Conservation (phyloP, 2,888 invertebrate species). For the Agelastica alni region DNA sequence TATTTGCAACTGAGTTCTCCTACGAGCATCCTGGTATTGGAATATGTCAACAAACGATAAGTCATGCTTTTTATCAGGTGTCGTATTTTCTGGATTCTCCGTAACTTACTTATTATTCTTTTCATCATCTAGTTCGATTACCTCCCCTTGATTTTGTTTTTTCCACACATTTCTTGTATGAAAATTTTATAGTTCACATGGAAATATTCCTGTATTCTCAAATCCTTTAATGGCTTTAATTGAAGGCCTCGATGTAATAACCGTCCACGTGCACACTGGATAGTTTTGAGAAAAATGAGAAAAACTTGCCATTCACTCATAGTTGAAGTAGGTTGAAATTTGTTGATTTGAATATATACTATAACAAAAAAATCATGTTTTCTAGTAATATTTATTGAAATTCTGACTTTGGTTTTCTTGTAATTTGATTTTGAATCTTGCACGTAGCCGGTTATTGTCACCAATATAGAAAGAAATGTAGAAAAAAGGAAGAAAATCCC, state of each 20-base stretch:
- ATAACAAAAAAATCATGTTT: not conserved
- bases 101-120: not conserved
- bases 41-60: not conserved
- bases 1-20: not conserved
- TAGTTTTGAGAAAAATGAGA: conserved; percentile 3
- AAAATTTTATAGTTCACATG: conserved; percentile 9
- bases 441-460: not conserved
- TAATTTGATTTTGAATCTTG: not conserved
- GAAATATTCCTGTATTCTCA: conserved; percentile 14
- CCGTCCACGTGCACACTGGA: not conserved
- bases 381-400: not conserved
- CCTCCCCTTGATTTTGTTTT: not conserved
- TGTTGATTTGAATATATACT: not conserved
- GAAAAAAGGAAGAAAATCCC: not conserved
- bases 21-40: not conserved
- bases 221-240: conserved; percentile 8
- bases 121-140: not conserved
- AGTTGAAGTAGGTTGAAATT: conserved; percentile 1
- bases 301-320: not conserved
- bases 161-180: conserved; percentile 5
- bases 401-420: not conserved
- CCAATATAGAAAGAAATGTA: not conserved
- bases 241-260: not conserved
- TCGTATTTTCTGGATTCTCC: not conserved
- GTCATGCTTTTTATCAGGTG: not conserved